A percentile compares a stretch with the other conserved stretches of the same genome.
phyloP scores from a whole-genome alignment of 2,113 vertebrate species.

The Ophiodon elongatus region DNA sequence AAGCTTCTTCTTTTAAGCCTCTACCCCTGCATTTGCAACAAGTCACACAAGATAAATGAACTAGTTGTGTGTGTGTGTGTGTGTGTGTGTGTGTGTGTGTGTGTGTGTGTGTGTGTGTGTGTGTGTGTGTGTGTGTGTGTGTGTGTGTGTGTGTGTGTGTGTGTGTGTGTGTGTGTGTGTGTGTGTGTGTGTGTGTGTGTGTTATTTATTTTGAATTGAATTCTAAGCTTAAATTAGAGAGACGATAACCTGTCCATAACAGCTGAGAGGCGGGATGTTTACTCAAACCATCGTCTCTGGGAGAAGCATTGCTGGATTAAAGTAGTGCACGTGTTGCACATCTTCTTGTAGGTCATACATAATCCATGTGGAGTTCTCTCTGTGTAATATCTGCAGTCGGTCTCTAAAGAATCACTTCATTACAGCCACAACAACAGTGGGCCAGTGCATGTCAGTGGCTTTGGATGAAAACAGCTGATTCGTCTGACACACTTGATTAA shows the following conservation, averaged over 20 bases:
- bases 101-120: too few species aligned
- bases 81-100: too few species aligned
- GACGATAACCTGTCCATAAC: neutral
- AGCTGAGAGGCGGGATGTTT: neutral
- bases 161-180: too few species aligned
- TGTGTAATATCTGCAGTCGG: slow-evolving; percentile 8
- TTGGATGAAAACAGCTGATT: neutral
- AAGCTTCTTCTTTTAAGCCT: slow-evolving; percentile 39
- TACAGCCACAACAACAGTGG: slow-evolving; percentile 2
- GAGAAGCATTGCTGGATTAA: slow-evolving; percentile 26
- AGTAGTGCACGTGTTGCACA: slow-evolving; percentile 10
- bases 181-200: too few species aligned
- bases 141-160: too few species aligned
- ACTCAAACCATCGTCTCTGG: neutral
- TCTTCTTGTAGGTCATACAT: slow-evolving; percentile 29
- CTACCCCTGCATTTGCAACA: neutral
- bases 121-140: too few species aligned
- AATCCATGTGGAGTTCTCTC: slow-evolving; percentile 39
- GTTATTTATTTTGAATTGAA: too few species aligned
- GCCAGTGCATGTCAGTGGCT: neutral
- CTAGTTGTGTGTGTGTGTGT: too few species aligned
- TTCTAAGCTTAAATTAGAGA: too few species aligned
- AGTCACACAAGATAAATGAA: slow-evolving; percentile 6
- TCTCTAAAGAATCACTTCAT: slow-evolving; percentile 1
- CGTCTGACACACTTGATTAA: neutral